Base-by-base conservation (phyloP, 2,888 invertebrate genomes). In the Podotricha telesiphe region DNA sequence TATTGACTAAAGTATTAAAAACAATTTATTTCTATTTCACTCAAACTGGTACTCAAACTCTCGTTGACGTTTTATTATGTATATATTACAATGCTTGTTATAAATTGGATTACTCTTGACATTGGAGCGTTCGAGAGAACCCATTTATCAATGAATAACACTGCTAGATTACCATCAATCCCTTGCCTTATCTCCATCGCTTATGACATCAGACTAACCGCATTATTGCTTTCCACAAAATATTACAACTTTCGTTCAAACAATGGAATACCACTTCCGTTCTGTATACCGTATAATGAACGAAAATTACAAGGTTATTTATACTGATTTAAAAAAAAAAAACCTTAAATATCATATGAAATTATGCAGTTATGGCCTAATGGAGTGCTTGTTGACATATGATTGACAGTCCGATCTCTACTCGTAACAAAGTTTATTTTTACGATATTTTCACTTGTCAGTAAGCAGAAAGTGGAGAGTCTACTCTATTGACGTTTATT, bases 221-320 rank as follows among this genome's bases (percentile, higher is more conserved):
- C 84, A 83, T 81, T 82, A 82, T 80, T 82, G 17, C 13, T 59
- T 59, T 59, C 22, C 45, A 22, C 45, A 28, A 45, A 59, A 59
- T 22, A 59, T 59, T 80, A 79, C 83, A 84, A 83, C 79, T 85
- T 85, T 79, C 85, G 82, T 84, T 78, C 81, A 86, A 86, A 86
- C 79, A 85, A 79, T 74, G 68, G 81, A 83, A 83, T 78, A 80
- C 81, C 80, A 84, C 80, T 83, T 87, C 87, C 86, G 86, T 80
- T 82, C 77, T 81, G 78, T 77, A 76, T 78, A n/a, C n/a, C n/a
- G 42, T 67, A 59, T 56, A 53, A 58, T 58, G 63, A 58, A 58
- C 40, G 22, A 6, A n/a, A 42, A 59, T n/a, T 59, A 2, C 1
- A 13, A 22, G 20, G 28, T 45, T 59, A 59, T n/a, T 22, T 15